These are phyloP conservation scores for Glaucomys volans DNA, from an alignment of 2,113 vertebrate species.

Conservation along the genomic window DNA sequence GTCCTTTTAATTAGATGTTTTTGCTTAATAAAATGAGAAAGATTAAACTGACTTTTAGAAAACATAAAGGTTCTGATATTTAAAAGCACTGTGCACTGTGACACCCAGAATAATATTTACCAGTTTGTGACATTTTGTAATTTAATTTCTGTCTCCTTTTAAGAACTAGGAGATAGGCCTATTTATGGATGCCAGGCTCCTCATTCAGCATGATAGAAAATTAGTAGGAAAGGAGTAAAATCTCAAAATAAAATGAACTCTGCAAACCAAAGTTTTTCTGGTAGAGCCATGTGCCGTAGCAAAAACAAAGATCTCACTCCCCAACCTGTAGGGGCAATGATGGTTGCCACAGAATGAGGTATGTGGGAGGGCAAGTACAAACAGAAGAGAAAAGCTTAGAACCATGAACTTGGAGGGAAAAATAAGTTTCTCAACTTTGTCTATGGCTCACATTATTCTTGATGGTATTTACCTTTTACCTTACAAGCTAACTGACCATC, in stretches of 20 bases:
- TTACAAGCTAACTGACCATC: neutral
- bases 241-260: constrained; percentile 4
- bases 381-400: neutral
- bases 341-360: neutral
- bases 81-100: constrained; percentile 42
- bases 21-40: constrained; percentile 41
- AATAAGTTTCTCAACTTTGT: neutral
- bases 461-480: neutral
- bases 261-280: constrained; percentile 29
- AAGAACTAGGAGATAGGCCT: neutral
- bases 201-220: constrained; percentile 27
- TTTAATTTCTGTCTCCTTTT: constrained; percentile 36
- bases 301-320: neutral
- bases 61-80: constrained; percentile 45
- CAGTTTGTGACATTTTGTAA: constrained; percentile 15
- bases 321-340: neutral
- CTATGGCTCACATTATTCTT: neutral
- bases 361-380: neutral
- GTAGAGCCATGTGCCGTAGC: neutral
- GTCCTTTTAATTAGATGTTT: constrained; percentile 56
- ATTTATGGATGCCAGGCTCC: neutral
- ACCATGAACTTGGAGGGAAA: neutral
- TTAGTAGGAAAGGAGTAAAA: constrained; percentile 26
- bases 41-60: constrained; percentile 49
- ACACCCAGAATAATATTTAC: constrained; percentile 21